These are phyloP conservation scores for Sciaenops ocellatus DNA, from an alignment of 2,797 vertebrate species.

Conservation along the genomic window DNA sequence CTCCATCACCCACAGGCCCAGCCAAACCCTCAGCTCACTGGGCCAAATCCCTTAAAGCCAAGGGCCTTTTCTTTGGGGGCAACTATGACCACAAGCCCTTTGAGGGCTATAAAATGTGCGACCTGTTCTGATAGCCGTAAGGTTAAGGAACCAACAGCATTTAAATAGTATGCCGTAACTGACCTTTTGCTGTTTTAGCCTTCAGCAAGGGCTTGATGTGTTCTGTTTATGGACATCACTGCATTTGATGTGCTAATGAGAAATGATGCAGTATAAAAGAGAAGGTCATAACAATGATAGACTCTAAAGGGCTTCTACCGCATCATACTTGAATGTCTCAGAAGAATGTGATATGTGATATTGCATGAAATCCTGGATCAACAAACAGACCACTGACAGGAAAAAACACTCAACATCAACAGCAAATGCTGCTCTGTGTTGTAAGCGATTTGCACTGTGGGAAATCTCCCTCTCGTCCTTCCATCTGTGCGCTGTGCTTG, in stretches of 20 bases:
- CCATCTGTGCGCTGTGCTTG: conserved; percentile 10
- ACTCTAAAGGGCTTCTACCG: neutral
- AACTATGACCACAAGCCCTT: conserved; percentile 49
- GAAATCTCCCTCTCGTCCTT: conserved; percentile 20
- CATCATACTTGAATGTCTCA: conserved; percentile 11
- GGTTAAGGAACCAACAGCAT: conserved; percentile 32
- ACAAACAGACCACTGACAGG: conserved; percentile 25
- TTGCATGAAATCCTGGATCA: conserved; percentile 34
- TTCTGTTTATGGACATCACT: conserved; percentile 27
- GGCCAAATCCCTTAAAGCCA: conserved; percentile 66
- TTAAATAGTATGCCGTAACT: conserved; percentile 6
- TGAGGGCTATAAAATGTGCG: conserved; percentile 38
- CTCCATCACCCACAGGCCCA: conserved; percentile 33
- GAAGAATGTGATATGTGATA: conserved; percentile 16
- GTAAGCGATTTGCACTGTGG: conserved; percentile 31
- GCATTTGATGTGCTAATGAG: conserved; percentile 32
- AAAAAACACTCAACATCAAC: conserved; percentile 53
- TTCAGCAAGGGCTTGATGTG: conserved; percentile 37
- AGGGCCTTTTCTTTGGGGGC: conserved; percentile 54
- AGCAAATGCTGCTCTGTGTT: conserved; percentile 46
- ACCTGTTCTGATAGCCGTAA: conserved; percentile 40
- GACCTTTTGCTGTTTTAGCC: conserved; percentile 29
- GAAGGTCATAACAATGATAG: conserved; percentile 10
- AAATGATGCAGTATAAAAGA: conserved; percentile 29
- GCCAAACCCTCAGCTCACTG: conserved; percentile 69